Base-by-base conservation (phyloP, 2,888 invertebrate species). In the Caenorhabditis sp. region DNA sequence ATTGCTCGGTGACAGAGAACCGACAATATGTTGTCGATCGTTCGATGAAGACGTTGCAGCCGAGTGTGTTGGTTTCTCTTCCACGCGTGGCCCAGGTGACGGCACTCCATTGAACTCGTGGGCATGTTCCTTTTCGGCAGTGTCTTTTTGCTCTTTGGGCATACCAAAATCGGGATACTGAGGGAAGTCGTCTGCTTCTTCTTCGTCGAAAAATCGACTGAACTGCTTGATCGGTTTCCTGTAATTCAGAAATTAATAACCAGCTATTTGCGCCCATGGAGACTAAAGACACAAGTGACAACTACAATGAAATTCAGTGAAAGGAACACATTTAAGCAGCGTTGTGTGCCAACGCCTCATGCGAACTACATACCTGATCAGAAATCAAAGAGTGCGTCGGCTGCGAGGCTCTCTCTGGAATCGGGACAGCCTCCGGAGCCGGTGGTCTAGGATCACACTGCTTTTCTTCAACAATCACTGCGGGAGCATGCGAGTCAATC, bases 191-290 rank as follows among this genome's bases (percentile, higher is more conserved):
- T 65, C 55, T 11, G 63, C 70, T 11, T 78, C 79, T 13, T 81
- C 81, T 26, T 81, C 81, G 45, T 81, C 78, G 39, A 79, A 79
- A n/a, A 13, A 81, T 79, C 22, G 81, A 78, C 37, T 72, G 74
- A 22, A 71, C 78, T 13, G 80, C 78, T 27, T 66, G 43, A 37
- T 71, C 66, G 2, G 77, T 74, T 62, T 80, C 80, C 80, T 80
- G 59, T 17, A 79, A 65, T n/a, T 17, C 13, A 11, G 8, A 59
- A 27, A 5, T 27, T 22, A 30, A 30, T n/a, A n/a, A 30, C 9
- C 6, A 9, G 5, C 30, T 30, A 5, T 30, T 30, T 9, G 5
- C 9, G 6, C 6, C 30, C 30, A 30, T 9, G 9, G 5, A 30
- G 5, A 5, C 30, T 5, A 30, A 30, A 5, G 30, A 30, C 30